These are phyloP conservation scores for Eurypyga helias DNA, from an alignment of 2,113 vertebrate genomes.

Conservation along the genomic window DNA sequence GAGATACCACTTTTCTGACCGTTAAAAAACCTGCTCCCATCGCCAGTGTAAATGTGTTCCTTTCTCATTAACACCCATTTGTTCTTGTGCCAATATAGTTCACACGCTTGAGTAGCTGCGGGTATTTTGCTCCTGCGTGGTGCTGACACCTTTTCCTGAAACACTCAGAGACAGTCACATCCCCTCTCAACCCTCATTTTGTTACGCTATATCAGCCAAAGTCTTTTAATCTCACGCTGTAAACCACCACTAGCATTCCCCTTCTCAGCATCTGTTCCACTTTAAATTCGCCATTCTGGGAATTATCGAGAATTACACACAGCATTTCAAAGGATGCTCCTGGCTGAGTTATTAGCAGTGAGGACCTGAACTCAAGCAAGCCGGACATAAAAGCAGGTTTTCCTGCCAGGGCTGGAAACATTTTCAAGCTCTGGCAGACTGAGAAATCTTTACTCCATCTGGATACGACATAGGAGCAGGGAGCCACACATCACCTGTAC, in stretches of 20 bases:
- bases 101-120: not conserved
- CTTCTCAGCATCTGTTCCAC: not conserved
- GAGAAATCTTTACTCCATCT: not conserved
- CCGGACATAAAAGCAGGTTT: not conserved
- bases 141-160: not conserved
- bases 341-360: not conserved
- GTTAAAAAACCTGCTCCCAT: not conserved
- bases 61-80: constrained; percentile 25
- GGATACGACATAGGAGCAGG: not conserved
- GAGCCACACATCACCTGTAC: not conserved
- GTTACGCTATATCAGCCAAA: not conserved
- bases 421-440: not conserved
- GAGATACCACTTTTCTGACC: not conserved
- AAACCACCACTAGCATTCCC: not conserved
- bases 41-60: not conserved
- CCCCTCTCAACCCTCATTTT: not conserved
- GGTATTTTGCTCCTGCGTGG: not conserved
- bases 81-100: not conserved
- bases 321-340: constrained; percentile 28
- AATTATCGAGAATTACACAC: not conserved
- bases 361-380: not conserved
- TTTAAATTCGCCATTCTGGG: not conserved
- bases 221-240: not conserved
- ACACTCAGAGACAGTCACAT: not conserved
- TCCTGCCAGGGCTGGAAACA: not conserved